These are phyloP conservation scores for Agapornis roseicollis DNA, from an alignment of 2,113 vertebrate species.

Conservation along the genomic window DNA sequence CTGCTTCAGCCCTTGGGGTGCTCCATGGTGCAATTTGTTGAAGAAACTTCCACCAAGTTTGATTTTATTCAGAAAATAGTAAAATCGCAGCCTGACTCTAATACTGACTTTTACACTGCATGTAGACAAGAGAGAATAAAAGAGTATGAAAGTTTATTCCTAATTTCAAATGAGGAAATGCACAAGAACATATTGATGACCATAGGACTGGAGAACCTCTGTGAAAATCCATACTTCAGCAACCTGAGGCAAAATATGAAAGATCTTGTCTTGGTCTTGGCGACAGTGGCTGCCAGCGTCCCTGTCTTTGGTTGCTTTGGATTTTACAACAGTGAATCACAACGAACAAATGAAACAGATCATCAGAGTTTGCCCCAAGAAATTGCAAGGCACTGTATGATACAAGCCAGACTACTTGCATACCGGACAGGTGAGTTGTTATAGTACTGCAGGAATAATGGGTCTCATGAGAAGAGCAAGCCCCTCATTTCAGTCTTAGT, in stretches of 20 bases:
- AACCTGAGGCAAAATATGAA: constrained; percentile 91
- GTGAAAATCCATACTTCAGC: constrained; percentile 87
- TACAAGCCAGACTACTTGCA: constrained; percentile 87
- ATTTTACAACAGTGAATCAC: constrained; percentile 77
- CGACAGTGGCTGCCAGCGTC: constrained; percentile 85
- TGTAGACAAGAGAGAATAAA: constrained; percentile 80
- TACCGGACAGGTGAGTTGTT: constrained; percentile 88
- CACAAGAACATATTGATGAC: constrained; percentile 84
- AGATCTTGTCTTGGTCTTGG: constrained; percentile 86
- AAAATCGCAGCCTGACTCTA: constrained; percentile 65
- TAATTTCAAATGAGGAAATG: constrained; percentile 75
- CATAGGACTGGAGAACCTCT: constrained; percentile 89
- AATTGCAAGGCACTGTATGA: constrained; percentile 86
- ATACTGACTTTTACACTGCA: constrained; percentile 78
- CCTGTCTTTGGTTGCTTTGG: constrained; percentile 80
- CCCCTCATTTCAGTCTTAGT: background rate
- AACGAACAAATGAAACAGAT: constrained; percentile 27
- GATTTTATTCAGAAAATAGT: constrained; percentile 86
- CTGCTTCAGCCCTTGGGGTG: constrained; percentile 84
- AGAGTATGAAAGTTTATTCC: constrained; percentile 81
- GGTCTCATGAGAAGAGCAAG: accelerated
- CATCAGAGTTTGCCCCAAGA: constrained; percentile 80
- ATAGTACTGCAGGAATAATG: accelerated
- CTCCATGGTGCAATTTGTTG: constrained; percentile 84
- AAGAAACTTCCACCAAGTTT: constrained; percentile 84